Evolutionary conservation across 2,888 invertebrate species (phyloP).

Genomic region (Zaprionus bogoriensis): DNA sequence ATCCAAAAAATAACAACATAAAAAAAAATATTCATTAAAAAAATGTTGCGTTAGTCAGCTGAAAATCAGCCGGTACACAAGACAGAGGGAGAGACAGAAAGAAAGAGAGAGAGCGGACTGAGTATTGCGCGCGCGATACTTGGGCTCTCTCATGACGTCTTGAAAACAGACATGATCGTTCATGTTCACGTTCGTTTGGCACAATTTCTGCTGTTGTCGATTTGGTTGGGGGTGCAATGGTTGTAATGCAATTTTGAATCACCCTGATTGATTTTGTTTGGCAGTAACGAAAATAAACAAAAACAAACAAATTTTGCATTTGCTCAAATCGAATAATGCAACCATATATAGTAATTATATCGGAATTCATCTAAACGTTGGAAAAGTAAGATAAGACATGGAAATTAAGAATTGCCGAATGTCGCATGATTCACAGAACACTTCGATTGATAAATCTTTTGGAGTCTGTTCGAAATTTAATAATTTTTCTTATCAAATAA

Average conservation of each 20-base stretch:
- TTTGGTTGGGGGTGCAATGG: slow-evolving; percentile 2
- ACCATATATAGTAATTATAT: too few species aligned
- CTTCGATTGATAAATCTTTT: not conserved
- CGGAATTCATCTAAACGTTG: too few species aligned
- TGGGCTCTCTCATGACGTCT: slow-evolving; percentile 7
- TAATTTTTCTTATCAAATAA: slow-evolving; percentile 5
- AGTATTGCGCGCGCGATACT: slow-evolving; percentile 4
- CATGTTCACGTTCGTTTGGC: slow-evolving; percentile 34
- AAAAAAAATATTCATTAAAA: not conserved
- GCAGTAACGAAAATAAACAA: not conserved
- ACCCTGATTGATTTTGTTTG: not conserved
- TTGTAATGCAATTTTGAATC: not conserved
- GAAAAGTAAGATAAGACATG: not conserved
- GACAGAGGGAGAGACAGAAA: not conserved
- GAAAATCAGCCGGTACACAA: slow-evolving; percentile 18
- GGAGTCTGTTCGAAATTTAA: not conserved
- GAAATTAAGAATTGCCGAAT: not conserved
- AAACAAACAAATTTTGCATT: not conserved
- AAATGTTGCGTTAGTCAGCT: not conserved
- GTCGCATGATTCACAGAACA: not conserved
- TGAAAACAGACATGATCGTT: slow-evolving; percentile 42
- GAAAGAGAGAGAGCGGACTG: slow-evolving; percentile 9
- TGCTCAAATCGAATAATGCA: too few species aligned
- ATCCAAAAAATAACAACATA: not conserved
- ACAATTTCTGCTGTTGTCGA: not conserved